Percentiles rank a stretch among this genome's conserved stretches.
These are phyloP conservation scores for Drosophila limbata DNA, from an alignment of 2,888 invertebrate species.

Conservation along the genomic window DNA sequence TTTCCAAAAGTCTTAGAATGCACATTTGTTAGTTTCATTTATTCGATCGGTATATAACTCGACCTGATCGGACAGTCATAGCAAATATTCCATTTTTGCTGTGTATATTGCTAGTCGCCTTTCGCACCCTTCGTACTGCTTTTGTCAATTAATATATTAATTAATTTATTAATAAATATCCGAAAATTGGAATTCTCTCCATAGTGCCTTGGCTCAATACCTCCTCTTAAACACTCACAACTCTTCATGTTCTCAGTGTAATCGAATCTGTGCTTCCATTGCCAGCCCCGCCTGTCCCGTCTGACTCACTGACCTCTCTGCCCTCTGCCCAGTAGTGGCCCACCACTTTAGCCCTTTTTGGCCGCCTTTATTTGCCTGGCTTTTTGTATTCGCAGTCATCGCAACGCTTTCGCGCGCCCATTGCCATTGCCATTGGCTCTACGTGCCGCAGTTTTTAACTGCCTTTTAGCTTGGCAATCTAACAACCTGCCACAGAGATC, in stretches of 20 bases:
- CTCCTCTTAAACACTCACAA: constrained; percentile 26
- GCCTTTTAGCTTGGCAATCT: constrained; percentile 61
- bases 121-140: neutral
- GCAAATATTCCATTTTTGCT: too few species aligned
- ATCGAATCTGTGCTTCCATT: constrained; percentile 57
- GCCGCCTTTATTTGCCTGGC: constrained; percentile 60
- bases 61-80: too few species aligned
- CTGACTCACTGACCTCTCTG: neutral
- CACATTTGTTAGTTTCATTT: too few species aligned
- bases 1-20: too few species aligned
- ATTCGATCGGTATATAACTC: too few species aligned
- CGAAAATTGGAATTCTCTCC: too few species aligned
- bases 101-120: constrained; percentile 1
- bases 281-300: constrained; percentile 6
- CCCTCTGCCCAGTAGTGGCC: neutral
- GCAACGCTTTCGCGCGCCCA: constrained; percentile 72
- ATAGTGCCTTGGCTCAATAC: constrained; percentile 9
- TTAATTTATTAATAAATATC: too few species aligned
- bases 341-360: constrained; percentile 29
- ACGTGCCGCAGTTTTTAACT: constrained; percentile 73
- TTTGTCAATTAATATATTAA: too few species aligned
- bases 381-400: constrained; percentile 63
- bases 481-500: neutral
- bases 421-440: constrained; percentile 62
- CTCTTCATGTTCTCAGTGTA: constrained; percentile 39